Base-by-base conservation (phyloP, 2,797 vertebrate species). In the Smutsia gigantea region DNA sequence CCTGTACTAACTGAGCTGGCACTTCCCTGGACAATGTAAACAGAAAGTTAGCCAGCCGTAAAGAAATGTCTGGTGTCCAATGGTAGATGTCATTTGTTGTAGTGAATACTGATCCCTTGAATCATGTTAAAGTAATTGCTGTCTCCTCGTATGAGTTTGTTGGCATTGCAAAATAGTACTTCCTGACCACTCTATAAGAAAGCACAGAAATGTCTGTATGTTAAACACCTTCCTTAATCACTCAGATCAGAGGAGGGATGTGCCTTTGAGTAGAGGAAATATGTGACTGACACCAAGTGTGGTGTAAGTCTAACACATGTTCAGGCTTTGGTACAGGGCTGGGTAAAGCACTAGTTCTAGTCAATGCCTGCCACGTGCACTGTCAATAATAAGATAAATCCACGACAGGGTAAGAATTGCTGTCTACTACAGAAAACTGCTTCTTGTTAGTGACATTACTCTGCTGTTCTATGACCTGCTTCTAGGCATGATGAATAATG, bases 351-450 rank as follows among this genome's bases (percentile, higher is more conserved):
- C 87, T 27, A 29, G 19, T 17, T 88, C 96, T 97, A 81, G 79
- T 96, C 94, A 53, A 25, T 93, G 91, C 83, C 93, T 87, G 77
- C 74, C 53, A 21, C 92, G 91, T 92, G 8, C 93, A 72, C 90
- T 0, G 2, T 93, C 97, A 96, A 75, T 95, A 95, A 61, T 66
- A 93, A 95, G 95, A 92, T 87, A 87, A 96, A 97, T 87, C 91
- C 81, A 63, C 7, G 64, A 34, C 87, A 95, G 90, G 71, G 94
- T 81, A 90, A 89, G 81, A 95, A 90, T 72, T 91, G 87, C 78
- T 97, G 86, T 82, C 90, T 96, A 2, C 7, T 83, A 39, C 64
- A 94, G 87, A 72, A 61, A 96, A 68, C 81, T 15, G 15, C 71
- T 37, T 77, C 97, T 92, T 97, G 95, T 97, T 97, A 95, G 89